A percentile compares a stretch with the other conserved stretches of the same genome.
Conservation (phyloP, 2,888 invertebrate genomes). For the Rotaria socialis region DNA sequence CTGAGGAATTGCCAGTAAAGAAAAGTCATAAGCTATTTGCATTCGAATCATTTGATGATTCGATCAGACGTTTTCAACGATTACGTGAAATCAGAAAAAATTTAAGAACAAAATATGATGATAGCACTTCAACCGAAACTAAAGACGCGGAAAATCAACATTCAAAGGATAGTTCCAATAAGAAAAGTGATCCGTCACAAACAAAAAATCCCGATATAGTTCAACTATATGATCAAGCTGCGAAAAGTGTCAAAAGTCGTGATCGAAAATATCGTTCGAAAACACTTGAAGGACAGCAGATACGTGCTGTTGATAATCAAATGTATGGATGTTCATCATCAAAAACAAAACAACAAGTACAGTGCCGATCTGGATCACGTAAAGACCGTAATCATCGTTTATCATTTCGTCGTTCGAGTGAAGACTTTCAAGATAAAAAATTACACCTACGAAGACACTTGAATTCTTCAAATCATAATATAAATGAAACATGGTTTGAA, state of each 20-base stretch:
- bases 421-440: background rate
- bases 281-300: background rate
- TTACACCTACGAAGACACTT: background rate
- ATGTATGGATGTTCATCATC: slow-evolving; percentile 29
- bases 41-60: slow-evolving; percentile 29
- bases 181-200: background rate
- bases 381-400: background rate
- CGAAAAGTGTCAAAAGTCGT: background rate
- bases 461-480: background rate
- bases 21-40: background rate
- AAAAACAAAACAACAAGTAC: background rate
- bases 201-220: background rate
- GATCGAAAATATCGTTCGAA: slow-evolving; percentile 5
- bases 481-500: background rate
- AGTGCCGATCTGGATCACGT: background rate
- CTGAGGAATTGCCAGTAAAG: background rate
- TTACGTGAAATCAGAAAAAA: background rate
- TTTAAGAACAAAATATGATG: slow-evolving; percentile 16
- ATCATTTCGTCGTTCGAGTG: slow-evolving; percentile 26
- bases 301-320: slow-evolving; percentile 23
- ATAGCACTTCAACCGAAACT: background rate
- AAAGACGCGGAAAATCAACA: too few species aligned
- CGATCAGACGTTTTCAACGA: slow-evolving; percentile 5
- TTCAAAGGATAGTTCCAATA: background rate
- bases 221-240: background rate